Conservation (phyloP, 2,888 invertebrate species). For the Phortica magna region DNA sequence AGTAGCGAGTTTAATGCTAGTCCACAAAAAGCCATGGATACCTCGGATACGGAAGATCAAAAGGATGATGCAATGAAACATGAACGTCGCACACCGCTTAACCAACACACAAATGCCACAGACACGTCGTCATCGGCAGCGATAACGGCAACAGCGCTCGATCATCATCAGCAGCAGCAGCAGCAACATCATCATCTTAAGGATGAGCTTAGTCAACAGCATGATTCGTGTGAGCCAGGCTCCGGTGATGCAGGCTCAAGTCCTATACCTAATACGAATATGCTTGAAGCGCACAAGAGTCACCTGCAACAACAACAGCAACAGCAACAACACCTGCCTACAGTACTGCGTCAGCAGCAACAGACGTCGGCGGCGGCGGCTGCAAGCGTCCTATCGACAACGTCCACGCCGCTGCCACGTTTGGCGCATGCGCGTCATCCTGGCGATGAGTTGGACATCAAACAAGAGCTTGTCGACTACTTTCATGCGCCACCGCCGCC, state of each 20-base stretch:
- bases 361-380: slow-evolving; percentile 39
- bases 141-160: slow-evolving; percentile 18
- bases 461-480: slow-evolving; percentile 74
- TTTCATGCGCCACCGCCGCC: slow-evolving; percentile 71
- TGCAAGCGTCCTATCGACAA: slow-evolving; percentile 29
- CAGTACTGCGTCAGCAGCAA: slow-evolving; percentile 35
- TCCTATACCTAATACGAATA: slow-evolving; percentile 72
- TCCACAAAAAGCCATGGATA: slow-evolving; percentile 73
- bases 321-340: slow-evolving; percentile 38
- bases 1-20: slow-evolving; percentile 72
- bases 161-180: slow-evolving; percentile 13
- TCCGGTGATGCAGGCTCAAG: slow-evolving; percentile 64
- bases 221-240: background rate
- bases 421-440: slow-evolving; percentile 43
- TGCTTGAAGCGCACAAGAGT: slow-evolving; percentile 71
- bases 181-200: slow-evolving; percentile 10
- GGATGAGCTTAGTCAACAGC: slow-evolving; percentile 22
- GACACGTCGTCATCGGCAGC: slow-evolving; percentile 44
- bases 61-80: slow-evolving; percentile 59
- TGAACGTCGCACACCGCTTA: slow-evolving; percentile 64
- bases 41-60: slow-evolving; percentile 71
- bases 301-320: slow-evolving; percentile 63
- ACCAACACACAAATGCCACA: slow-evolving; percentile 46
- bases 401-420: slow-evolving; percentile 27
- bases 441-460: slow-evolving; percentile 71